These are phyloP conservation scores for Orthonevra nobilis DNA, from an alignment of 2,888 invertebrate genomes.

Conservation along the genomic window DNA sequence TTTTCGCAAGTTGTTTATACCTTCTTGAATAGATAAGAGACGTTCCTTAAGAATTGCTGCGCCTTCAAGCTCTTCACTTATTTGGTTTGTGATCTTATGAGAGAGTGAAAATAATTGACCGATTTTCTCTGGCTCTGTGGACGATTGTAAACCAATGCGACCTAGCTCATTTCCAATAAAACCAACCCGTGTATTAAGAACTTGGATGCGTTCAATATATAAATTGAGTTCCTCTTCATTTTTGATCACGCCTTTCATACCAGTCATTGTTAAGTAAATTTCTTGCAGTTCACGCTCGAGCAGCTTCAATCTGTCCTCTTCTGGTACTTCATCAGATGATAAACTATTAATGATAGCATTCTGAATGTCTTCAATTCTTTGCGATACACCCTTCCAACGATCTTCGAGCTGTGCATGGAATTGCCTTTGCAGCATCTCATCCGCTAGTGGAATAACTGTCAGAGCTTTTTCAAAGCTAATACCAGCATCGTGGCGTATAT, in stretches of 20 bases:
- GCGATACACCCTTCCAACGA: conserved; percentile 86
- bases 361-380: conserved; percentile 85
- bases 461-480: conserved; percentile 88
- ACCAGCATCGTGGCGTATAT: conserved; percentile 87
- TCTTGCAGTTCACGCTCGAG: conserved; percentile 90
- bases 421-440: conserved; percentile 90
- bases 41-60: conserved; percentile 88
- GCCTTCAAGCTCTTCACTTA: conserved; percentile 89
- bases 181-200: conserved; percentile 87
- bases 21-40: conserved; percentile 86
- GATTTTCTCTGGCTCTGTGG: conserved; percentile 87
- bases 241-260: conserved; percentile 89
- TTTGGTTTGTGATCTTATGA: conserved; percentile 86
- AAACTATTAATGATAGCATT: conserved; percentile 85
- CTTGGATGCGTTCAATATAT: conserved; percentile 90
- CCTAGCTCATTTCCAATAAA: conserved; percentile 90
- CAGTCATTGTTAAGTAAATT: conserved; percentile 85
- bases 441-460: conserved; percentile 89
- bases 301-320: conserved; percentile 87
- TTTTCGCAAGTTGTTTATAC: conserved; percentile 85
- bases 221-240: conserved; percentile 91
- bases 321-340: conserved; percentile 87
- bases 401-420: conserved; percentile 89
- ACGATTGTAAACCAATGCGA: conserved; percentile 86
- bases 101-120: conserved; percentile 86